Percentiles rank a stretch among this genome's conserved stretches.
Evolutionary conservation across 2,888 invertebrate species (phyloP).

Genomic region (Doris montereyensis): DNA sequence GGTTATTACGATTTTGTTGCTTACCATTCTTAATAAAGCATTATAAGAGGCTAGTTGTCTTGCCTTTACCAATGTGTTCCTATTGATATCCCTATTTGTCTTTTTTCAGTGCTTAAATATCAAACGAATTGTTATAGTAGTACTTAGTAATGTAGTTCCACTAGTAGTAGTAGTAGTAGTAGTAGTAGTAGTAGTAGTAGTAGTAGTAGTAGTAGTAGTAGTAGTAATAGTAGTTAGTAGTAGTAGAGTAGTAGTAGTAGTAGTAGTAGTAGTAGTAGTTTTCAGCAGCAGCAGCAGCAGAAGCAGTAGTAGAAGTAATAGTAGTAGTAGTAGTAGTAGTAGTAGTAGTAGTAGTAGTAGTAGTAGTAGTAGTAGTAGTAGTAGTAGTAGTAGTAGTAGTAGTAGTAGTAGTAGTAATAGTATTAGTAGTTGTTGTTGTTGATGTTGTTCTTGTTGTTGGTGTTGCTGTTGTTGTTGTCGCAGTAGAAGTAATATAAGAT

Average conservation of each 20-base stretch:
- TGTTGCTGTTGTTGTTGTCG: no score
- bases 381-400: no score
- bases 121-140: conserved; percentile 29
- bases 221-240: conserved; percentile 12
- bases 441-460: no score
- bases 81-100: no score
- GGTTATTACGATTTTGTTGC: no score
- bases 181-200: conserved; percentile 11
- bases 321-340: conserved; percentile 31
- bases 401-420: no score
- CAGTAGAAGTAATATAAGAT: no score
- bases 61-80: no score
- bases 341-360: conserved; percentile 37
- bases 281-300: conserved; percentile 9
- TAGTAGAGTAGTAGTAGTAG: conserved; percentile 16
- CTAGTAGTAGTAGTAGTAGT: conserved; percentile 1
- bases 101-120: no score
- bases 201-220: conserved; percentile 17
- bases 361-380: conserved; percentile 20
- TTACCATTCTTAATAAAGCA: no score
- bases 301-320: conserved; percentile 7
- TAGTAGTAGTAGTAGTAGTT: conserved; percentile 11
- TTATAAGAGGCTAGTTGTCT: no score
- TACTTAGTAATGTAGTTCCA: neutral
- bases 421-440: no score